Evolutionary conservation across 2,797 vertebrate species (phyloP).

Genomic region (Cercopithecus hamlyni): DNA sequence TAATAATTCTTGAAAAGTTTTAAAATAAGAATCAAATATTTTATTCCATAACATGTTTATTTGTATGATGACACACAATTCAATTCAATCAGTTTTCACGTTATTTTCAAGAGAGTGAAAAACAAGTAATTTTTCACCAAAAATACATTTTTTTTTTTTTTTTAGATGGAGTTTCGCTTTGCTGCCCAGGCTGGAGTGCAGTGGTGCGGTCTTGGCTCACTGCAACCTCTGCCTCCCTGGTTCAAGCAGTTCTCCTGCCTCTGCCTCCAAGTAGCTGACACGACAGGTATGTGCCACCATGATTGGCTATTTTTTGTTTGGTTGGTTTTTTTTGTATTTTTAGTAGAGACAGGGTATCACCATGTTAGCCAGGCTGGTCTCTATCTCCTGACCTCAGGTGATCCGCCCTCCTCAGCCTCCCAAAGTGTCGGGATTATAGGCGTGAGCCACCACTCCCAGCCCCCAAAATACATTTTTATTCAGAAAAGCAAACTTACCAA

Average conservation of each 20-base stretch:
- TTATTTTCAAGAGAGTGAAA: not conserved
- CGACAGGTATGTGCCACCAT: not conserved
- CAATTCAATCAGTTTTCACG: not conserved
- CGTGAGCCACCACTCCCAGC: not conserved
- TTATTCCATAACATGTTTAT: not conserved
- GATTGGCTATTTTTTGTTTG: not conserved
- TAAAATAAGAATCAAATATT: not conserved
- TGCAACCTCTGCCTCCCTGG: not conserved
- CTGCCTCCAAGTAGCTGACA: not conserved
- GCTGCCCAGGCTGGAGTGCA: accelerated
- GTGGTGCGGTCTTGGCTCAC: not conserved
- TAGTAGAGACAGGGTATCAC: not conserved
- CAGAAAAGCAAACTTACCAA: not conserved
- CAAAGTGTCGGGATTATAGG: not conserved
- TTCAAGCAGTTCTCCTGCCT: no score
- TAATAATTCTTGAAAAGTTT: not conserved
- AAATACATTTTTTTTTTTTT: not conserved
- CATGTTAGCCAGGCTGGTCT: not conserved
- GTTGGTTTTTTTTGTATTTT: not conserved
- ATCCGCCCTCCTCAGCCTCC: not conserved
- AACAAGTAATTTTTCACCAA: not conserved
- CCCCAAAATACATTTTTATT: not conserved
- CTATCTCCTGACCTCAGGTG: not conserved
- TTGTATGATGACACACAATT: not conserved
- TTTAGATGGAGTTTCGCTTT: not conserved